Evolutionary conservation across 2,888 invertebrate genomes (phyloP).

Genomic region (Adelphocoris suturalis): DNA sequence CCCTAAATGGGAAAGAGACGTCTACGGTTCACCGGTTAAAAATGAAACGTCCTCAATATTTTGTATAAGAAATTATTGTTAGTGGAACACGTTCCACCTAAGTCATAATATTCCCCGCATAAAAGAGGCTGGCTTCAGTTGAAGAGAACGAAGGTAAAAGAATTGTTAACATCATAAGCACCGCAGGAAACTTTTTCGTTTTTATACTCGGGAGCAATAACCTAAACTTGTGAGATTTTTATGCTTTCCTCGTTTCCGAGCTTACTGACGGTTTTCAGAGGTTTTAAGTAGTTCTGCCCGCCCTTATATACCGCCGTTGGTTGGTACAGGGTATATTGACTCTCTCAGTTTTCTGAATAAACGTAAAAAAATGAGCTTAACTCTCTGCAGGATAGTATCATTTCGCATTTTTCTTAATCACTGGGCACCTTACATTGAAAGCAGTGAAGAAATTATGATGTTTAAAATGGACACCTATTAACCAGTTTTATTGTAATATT

Average conservation of each 20-base stretch:
- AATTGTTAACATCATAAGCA: background rate
- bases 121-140: background rate
- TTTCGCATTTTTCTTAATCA: too few species aligned
- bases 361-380: too few species aligned
- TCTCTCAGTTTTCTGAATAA: too few species aligned
- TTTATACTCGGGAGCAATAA: background rate
- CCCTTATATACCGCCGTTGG: too few species aligned
- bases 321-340: too few species aligned
- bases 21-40: background rate
- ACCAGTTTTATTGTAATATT: too few species aligned
- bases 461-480: too few species aligned
- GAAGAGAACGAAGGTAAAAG: background rate
- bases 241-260: background rate
- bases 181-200: slow-evolving; percentile 22
- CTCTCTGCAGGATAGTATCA: too few species aligned
- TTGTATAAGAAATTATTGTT: background rate
- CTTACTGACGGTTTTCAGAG: background rate
- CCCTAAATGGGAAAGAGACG: background rate
- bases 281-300: background rate
- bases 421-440: too few species aligned
- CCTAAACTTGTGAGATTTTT: slow-evolving; percentile 9
- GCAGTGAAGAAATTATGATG: too few species aligned
- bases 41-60: background rate
- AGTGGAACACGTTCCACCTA: background rate
- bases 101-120: background rate